Conservation (phyloP, 2,797 vertebrate species). For the Argentina silus region DNA sequence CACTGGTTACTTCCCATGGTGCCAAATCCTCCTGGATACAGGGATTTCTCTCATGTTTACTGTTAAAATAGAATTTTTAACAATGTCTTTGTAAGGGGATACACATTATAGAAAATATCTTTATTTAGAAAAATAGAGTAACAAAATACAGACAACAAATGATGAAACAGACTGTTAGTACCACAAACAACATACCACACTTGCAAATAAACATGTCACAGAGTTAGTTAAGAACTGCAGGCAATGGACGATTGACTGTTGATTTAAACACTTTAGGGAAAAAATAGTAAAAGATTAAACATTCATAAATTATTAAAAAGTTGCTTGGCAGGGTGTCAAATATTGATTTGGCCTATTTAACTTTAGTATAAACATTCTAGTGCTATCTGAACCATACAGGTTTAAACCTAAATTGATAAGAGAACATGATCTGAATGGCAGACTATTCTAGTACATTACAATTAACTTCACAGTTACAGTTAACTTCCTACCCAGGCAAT, state of each 20-base stretch:
- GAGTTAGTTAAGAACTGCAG: too few species aligned
- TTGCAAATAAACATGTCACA: background rate
- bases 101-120: background rate
- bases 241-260: too few species aligned
- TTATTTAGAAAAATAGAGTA: too few species aligned
- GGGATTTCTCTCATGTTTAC: too few species aligned
- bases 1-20: too few species aligned
- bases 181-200: background rate
- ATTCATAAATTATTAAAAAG: background rate
- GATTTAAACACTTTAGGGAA: too few species aligned
- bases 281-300: too few species aligned
- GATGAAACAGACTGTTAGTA: background rate
- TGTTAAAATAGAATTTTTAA: background rate
- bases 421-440: conserved; percentile 35
- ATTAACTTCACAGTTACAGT: too few species aligned
- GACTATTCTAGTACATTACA: too few species aligned
- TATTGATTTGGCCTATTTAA: conserved; percentile 26
- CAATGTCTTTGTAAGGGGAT: background rate
- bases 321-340: conserved; percentile 27
- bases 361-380: background rate
- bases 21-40: too few species aligned
- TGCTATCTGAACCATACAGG: conserved; percentile 13
- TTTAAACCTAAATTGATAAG: conserved; percentile 53
- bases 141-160: too few species aligned
- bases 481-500: too few species aligned